A percentile compares a stretch with the other conserved stretches of the same genome.
Conservation (phyloP, 2,888 invertebrate genomes). For the Pristionchus japonicus region DNA sequence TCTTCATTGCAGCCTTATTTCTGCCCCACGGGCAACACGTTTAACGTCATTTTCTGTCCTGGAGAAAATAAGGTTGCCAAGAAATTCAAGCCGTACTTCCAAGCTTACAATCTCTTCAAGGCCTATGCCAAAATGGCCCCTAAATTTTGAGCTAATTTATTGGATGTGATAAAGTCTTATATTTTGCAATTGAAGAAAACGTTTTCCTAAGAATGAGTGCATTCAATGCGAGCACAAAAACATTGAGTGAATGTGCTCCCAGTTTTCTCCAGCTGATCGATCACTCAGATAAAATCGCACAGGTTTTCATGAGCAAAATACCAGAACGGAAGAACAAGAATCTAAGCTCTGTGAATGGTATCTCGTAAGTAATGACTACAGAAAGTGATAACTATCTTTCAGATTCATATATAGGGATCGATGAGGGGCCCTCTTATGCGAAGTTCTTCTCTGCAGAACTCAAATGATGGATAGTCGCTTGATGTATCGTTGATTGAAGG, state of each 20-base stretch:
- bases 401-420: not conserved
- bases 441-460: not conserved
- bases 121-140: not conserved
- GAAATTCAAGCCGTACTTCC: not conserved
- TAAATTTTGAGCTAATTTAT: not conserved
- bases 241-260: not conserved
- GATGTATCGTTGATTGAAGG: not conserved
- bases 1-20: not conserved
- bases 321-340: not conserved
- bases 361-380: not conserved
- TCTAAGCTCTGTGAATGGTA: not conserved
- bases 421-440: not conserved
- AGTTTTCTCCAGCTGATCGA: not conserved
- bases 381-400: not conserved
- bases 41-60: not conserved
- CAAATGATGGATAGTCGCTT: not conserved
- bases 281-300: not conserved
- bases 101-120: no score
- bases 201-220: no score
- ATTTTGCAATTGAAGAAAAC: no score
- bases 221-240: not conserved
- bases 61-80: no score
- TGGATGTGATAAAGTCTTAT: no score
- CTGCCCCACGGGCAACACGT: slow-evolving; percentile 18
- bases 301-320: not conserved